phyloP scores from a whole-genome alignment of 2,888 invertebrate species.

The Xestia sexstrigata region DNA sequence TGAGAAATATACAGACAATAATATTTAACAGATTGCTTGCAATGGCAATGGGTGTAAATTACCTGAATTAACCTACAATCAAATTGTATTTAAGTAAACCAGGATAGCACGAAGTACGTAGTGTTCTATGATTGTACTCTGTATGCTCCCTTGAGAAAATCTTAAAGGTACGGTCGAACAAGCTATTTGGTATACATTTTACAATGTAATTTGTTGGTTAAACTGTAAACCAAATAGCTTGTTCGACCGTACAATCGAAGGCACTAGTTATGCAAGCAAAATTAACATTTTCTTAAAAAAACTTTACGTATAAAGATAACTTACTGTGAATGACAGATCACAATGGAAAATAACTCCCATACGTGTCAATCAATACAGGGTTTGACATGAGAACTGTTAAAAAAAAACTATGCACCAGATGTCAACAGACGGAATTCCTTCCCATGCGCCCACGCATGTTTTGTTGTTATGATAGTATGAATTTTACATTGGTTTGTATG shows the following conservation, averaged over 20 bases:
- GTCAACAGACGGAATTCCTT: slow-evolving; percentile 68
- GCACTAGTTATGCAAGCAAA: slow-evolving; percentile 7
- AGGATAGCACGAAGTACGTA: neutral
- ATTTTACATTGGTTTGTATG: slow-evolving; percentile 2
- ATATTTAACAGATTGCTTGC: neutral
- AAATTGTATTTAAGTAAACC: too few species aligned
- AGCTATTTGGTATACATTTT: too few species aligned
- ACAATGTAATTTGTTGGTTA: too few species aligned
- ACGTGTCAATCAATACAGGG: slow-evolving; percentile 45
- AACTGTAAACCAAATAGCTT: too few species aligned
- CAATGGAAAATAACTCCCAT: slow-evolving; percentile 45
- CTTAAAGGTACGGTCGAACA: too few species aligned
- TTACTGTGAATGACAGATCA: slow-evolving; percentile 34
- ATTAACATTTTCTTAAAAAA: slow-evolving; percentile 26
- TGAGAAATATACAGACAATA: neutral
- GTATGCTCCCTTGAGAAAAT: slow-evolving; percentile 8
- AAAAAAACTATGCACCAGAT: slow-evolving; percentile 52
- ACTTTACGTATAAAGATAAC: neutral
- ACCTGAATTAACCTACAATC: too few species aligned
- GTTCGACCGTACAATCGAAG: neutral
- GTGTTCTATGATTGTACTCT: neutral
- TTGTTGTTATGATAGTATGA: slow-evolving; percentile 42
- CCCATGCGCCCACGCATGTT: slow-evolving; percentile 57
- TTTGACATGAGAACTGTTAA: slow-evolving; percentile 61
- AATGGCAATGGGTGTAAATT: too few species aligned